Percentiles rank a stretch among this genome's conserved stretches.
Conservation (phyloP, 2,888 invertebrate genomes). For the Perizoma flavofasciatum region DNA sequence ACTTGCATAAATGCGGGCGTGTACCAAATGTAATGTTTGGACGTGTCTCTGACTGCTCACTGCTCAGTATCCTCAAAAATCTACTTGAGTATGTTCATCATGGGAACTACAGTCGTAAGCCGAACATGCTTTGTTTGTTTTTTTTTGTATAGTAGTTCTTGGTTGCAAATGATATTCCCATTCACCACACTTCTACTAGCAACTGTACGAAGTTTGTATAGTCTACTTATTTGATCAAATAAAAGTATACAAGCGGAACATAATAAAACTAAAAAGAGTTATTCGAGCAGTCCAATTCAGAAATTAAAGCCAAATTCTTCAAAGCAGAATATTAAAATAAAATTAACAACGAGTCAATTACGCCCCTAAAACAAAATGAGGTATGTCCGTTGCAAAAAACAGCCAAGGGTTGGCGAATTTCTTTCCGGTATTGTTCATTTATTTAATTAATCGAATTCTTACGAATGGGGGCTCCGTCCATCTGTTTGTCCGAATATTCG, state of each 20-base stretch:
- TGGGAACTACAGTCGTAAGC: no score
- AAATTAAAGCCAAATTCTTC: slow-evolving; percentile 47
- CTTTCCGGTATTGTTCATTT: slow-evolving; percentile 76
- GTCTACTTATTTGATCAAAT: not conserved
- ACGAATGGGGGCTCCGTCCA: slow-evolving; percentile 62
- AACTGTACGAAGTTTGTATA: no score
- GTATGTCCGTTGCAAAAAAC: slow-evolving; percentile 75
- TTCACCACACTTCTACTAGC: no score
- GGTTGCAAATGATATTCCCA: no score
- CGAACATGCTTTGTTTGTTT: no score
- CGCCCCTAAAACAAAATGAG: slow-evolving; percentile 68
- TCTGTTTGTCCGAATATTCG: slow-evolving; percentile 76
- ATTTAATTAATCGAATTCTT: slow-evolving; percentile 83
- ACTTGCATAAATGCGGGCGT: no score
- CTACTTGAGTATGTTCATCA: no score
- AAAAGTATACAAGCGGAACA: not conserved
- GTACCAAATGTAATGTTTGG: no score
- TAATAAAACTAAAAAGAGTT: slow-evolving; percentile 6
- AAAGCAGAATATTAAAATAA: slow-evolving; percentile 59
- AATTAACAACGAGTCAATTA: slow-evolving; percentile 78
- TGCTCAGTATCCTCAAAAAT: no score
- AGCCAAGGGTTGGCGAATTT: slow-evolving; percentile 77
- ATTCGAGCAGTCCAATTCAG: slow-evolving; percentile 19
- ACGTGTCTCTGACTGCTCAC: no score
- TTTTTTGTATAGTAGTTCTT: no score